Base-by-base conservation (phyloP, 2,797 vertebrate species). In the Poecilia wingei region DNA sequence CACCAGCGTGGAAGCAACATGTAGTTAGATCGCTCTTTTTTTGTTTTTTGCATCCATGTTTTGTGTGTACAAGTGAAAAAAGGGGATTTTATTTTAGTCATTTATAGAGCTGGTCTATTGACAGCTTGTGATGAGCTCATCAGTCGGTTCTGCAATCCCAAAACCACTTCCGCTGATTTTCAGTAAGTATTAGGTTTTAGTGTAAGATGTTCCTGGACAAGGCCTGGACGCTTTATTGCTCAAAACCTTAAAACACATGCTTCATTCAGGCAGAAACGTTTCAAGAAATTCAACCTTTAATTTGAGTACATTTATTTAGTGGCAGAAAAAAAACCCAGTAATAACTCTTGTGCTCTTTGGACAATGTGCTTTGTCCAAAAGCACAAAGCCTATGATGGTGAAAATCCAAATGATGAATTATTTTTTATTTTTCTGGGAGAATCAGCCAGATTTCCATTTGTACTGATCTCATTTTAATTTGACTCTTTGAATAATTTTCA, bases 91-190 rank as follows among this genome's bases (percentile, higher is more conserved):
- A 22, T 20, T 45, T 53, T 61, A 0, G 73, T 45, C 68, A 28
- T 45, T 59, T 43, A 51, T 43, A 51, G 25, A 49, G 20, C 77
- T 31, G 69, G 64, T 69, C 43, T 3, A 22, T 36, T 74, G 74
- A 84, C 64, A 74, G 12, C 25, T 18, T 22, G 6, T 2, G 49
- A 9, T 53, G 64, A 80, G 55, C 28, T 79, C 64, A 81, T 79
- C 71, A 66, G 55, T 51, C 36, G 66, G 10, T n/a, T 75, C 18
- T 79, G 39, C 18, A 53, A 69, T 45, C 39, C 74, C 12, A 51
- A 33, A 76, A 45, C 33, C 25, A 51, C 39, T 51, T 47, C 5
- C 20, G 47, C 6, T 75, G 75, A 78, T 75, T 80, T 57, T 59
- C 43, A 28, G 46, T 59, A 0, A 72, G 73, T 49, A 3, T 57